These are phyloP conservation scores for Eptesicus fuscus DNA, from an alignment of 2,113 vertebrate genomes.

Conservation along the genomic window DNA sequence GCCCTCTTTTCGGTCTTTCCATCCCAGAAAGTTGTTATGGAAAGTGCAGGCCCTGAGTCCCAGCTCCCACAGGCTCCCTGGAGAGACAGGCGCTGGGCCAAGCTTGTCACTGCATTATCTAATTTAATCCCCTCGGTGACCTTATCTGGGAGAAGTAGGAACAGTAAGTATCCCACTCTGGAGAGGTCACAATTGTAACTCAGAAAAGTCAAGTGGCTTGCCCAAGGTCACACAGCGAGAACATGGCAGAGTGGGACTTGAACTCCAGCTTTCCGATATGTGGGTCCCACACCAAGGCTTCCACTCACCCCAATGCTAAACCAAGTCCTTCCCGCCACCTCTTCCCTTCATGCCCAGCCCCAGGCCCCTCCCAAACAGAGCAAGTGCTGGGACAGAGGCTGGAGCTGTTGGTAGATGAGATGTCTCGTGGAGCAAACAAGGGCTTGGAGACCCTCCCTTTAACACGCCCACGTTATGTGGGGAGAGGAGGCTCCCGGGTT, in stretches of 20 bases:
- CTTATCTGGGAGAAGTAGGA: not conserved
- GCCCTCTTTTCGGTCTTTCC: not conserved
- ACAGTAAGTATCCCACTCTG: not conserved
- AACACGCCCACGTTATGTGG: rapidly evolving
- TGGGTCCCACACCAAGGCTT: not conserved
- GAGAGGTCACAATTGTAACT: not conserved
- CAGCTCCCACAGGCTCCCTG: not conserved
- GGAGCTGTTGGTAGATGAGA: not conserved
- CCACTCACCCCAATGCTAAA: not conserved
- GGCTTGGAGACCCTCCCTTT: not conserved
- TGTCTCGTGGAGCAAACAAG: not conserved
- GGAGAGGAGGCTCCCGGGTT: not conserved
- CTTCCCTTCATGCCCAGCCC: not conserved
- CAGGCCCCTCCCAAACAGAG: not conserved
- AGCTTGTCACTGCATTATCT: not conserved
- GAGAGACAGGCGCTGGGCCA: not conserved
- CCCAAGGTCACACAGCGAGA: not conserved
- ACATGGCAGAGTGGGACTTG: not conserved
- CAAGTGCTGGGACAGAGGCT: not conserved
- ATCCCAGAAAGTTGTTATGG: not conserved
- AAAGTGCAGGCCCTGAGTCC: not conserved
- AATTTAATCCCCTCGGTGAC: not conserved
- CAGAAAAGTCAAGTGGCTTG: not conserved
- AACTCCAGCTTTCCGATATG: not conserved
- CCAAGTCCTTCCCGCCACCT: not conserved